Evolutionary conservation across 2,113 vertebrate species (phyloP), one percentile per base, ranked within the genome.

Genomic region (Romanogobio albipinnatus): DNA sequence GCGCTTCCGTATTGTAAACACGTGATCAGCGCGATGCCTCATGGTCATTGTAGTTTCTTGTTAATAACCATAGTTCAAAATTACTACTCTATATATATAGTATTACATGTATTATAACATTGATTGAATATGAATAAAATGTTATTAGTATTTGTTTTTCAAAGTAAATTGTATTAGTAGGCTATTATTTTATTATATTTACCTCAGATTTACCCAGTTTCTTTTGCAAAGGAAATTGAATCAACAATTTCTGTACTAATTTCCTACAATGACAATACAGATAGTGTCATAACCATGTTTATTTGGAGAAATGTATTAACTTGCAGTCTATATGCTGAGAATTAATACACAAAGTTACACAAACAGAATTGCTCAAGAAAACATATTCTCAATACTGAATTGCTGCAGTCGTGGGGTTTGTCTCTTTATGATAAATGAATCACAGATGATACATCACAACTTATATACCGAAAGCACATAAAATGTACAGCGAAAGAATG

Each of bases 21-120:
- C 33, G 75, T 75, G 76, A 58, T 78, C 66, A 33, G 43, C 89
- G 92, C 91, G 88, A 86, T 73, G 90, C 81, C 11, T 89, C 33
- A 79, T 88, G 92, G 93, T 88, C 90, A 80, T 85, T 49, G 68
- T 49, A 86, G 76, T 87, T 68, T 53, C 1, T 15, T 26, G 14
- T 19, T 15, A n/a, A n/a, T 59, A 9, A n/a, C 9, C 58, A 10
- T 22, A 11, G 2, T 17, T 56, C 6, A 53, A 19, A 47, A 11
- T 47, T 47, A 39, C 39, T 49, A 51, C 4, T 51, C 14, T 49
- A 49, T 14, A 49, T 14, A 49, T 49, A 14, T 49, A 49, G 29
- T 14, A 49, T 14, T 49, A 14, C 11, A 11, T 49, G 7, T 49
- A 51, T 51, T 47, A 13, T 49, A 49, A 5, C 19, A 53, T 51